Percentiles rank a stretch among this genome's conserved stretches.
phyloP scores from a whole-genome alignment of 1,140 invertebrate species.

The Drosophila pseudoobscura region DNA sequence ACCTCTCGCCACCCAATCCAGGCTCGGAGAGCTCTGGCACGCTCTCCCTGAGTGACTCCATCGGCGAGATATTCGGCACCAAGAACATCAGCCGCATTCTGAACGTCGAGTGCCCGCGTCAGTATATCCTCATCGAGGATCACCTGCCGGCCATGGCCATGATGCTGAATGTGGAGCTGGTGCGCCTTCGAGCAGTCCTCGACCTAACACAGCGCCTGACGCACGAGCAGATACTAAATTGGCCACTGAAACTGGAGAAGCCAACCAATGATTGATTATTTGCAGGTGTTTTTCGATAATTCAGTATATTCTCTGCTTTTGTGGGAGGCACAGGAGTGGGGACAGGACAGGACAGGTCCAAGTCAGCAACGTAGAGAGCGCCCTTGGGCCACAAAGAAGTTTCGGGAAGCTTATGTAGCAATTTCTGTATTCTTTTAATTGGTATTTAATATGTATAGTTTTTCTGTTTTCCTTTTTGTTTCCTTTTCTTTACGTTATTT shows the following conservation, averaged over 20 bases:
- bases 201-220: constrained; percentile 42
- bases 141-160: constrained; percentile 58
- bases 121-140: constrained; percentile 45
- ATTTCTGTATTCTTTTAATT: constrained; percentile 61
- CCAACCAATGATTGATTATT: not conserved
- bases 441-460: constrained; percentile 46
- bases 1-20: constrained; percentile 1
- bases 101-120: constrained; percentile 29
- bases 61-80: constrained; percentile 61
- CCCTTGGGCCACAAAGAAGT: constrained; percentile 10
- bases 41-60: constrained; percentile 57
- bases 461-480: constrained; percentile 22
- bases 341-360: too few relatives aligned
- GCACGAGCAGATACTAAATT: constrained; percentile 37
- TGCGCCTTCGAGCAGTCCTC: constrained; percentile 43
- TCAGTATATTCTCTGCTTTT: constrained; percentile 8
- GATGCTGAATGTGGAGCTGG: constrained; percentile 52
- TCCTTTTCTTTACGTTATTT: constrained; percentile 34
- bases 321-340: not conserved
- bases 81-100: constrained; percentile 40
- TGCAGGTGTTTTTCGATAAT: not conserved
- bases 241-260: not conserved
- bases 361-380: constrained; percentile 5
- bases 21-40: constrained; percentile 34
- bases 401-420: constrained; percentile 26